These are phyloP conservation scores for Callimorpha dominula DNA, from an alignment of 2,888 invertebrate genomes.

Conservation along the genomic window DNA sequence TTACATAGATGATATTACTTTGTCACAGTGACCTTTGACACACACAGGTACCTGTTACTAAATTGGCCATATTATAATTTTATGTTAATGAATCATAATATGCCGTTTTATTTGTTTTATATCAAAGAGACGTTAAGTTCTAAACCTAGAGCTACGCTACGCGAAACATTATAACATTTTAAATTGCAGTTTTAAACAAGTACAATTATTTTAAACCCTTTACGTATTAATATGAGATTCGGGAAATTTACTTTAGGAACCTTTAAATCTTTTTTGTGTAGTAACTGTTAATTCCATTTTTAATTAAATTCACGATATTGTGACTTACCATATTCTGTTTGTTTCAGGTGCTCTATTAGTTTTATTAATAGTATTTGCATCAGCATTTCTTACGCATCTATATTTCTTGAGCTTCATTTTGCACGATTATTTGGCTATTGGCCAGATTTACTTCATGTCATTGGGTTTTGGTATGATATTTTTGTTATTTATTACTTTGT, in stretches of 20 bases:
- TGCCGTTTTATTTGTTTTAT: not conserved
- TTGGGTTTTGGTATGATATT: constrained; percentile 32
- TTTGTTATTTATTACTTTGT: not conserved
- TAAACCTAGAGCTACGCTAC: not conserved
- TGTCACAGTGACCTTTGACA: no score
- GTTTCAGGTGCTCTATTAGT: constrained; percentile 20
- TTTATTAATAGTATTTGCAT: constrained; percentile 27
- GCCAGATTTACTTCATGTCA: constrained; percentile 22
- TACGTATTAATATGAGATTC: not conserved
- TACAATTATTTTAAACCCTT: not conserved
- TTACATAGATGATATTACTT: no score
- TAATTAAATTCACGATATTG: not conserved
- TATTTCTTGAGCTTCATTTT: constrained; percentile 33
- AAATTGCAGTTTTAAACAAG: not conserved
- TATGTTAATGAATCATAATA: not conserved
- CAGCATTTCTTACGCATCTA: constrained; percentile 25
- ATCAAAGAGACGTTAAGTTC: not conserved
- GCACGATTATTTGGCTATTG: constrained; percentile 10
- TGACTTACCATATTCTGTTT: not conserved
- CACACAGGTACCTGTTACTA: no score
- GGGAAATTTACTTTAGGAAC: not conserved
- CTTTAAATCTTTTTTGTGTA: not conserved
- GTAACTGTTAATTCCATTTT: not conserved
- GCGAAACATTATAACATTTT: no score
- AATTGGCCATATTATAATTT: no score